These are phyloP conservation scores for Drosophila fungiperda DNA, from an alignment of 2,888 invertebrate genomes.

Conservation along the genomic window DNA sequence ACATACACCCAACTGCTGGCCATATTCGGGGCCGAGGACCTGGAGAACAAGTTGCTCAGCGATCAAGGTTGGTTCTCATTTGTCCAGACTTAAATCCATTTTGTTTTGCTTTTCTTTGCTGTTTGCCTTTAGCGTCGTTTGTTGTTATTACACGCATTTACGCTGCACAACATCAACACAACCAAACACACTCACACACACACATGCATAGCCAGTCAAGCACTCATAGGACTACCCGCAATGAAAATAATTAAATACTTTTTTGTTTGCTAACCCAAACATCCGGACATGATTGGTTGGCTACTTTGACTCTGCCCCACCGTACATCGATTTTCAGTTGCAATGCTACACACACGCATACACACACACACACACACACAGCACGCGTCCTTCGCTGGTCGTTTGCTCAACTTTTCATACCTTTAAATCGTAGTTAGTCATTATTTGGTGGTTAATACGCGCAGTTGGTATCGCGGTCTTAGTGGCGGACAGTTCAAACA, in stretches of 20 bases:
- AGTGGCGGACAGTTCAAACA: slow-evolving; percentile 28
- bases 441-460: slow-evolving; percentile 49
- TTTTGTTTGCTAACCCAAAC: slow-evolving; percentile 70
- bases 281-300: slow-evolving; percentile 56
- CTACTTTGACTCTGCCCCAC: slow-evolving; percentile 38
- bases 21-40: slow-evolving; percentile 90
- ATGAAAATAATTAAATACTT: slow-evolving; percentile 70
- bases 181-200: slow-evolving; percentile 5
- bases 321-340: slow-evolving; percentile 78
- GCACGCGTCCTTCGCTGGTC: slow-evolving; percentile 42
- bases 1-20: slow-evolving; percentile 89
- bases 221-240: slow-evolving; percentile 14
- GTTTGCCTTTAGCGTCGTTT: slow-evolving; percentile 42
- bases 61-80: slow-evolving; percentile 89
- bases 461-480: slow-evolving; percentile 36
- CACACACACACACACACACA: slow-evolving; percentile 12
- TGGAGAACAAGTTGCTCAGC: slow-evolving; percentile 89
- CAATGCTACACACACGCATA: slow-evolving; percentile 29
- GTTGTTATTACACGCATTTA: slow-evolving; percentile 41
- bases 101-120: slow-evolving; percentile 48
- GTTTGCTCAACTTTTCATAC: slow-evolving; percentile 30
- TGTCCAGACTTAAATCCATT: slow-evolving; percentile 14
- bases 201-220: slow-evolving; percentile 11
- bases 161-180: slow-evolving; percentile 21
- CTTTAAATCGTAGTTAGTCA: slow-evolving; percentile 43